Conservation (phyloP, 2,888 invertebrate genomes). For the Tanytarsus gracilentus region DNA sequence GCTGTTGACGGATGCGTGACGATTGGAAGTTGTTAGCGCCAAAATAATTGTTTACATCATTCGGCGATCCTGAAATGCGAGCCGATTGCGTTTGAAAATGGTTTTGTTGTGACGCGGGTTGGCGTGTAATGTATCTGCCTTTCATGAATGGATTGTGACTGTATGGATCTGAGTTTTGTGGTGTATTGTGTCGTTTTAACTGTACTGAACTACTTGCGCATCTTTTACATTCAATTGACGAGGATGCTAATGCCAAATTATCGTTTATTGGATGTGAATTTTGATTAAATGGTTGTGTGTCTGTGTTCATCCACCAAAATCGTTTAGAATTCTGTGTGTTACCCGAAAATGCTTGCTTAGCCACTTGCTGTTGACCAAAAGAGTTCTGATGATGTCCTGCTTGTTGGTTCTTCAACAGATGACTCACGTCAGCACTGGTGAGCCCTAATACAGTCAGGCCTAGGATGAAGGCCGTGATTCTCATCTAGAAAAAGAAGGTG, state of each 20-base stretch:
- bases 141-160: constrained; percentile 6
- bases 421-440: constrained; percentile 11
- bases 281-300: not conserved
- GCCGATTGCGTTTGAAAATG: constrained; percentile 7
- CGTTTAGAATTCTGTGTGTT: not conserved
- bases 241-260: no score
- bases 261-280: not conserved
- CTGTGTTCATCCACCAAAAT: constrained; percentile 6
- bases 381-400: no score
- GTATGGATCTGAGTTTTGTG: not conserved
- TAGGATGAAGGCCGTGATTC: not conserved
- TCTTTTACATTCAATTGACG: not conserved
- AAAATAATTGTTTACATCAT: constrained; percentile 11
- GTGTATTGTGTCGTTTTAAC: constrained; percentile 16
- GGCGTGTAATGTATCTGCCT: not conserved
- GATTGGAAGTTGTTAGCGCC: not conserved
- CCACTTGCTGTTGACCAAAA: not conserved
- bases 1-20: constrained; percentile 31
- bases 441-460: not conserved
- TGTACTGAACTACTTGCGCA: not conserved
- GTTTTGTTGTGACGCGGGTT: constrained; percentile 1
- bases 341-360: constrained; percentile 6
- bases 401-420: constrained; percentile 6
- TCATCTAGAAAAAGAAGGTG: no score
- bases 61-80: constrained; percentile 11